Conservation (phyloP, 2,113 vertebrate species). For the Microcebus jonahi region DNA sequence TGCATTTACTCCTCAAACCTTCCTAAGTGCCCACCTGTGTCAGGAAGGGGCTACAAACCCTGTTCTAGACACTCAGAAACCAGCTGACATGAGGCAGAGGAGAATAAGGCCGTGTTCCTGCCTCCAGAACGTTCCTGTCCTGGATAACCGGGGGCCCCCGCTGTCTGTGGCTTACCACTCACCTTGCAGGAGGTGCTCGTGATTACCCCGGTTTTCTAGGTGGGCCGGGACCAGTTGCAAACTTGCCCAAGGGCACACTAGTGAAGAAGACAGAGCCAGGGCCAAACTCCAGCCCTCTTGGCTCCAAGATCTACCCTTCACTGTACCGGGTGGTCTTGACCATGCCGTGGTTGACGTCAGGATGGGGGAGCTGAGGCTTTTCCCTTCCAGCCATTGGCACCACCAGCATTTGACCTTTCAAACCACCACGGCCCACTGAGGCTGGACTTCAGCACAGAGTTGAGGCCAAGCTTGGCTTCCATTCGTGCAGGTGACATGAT, state of each 20-base stretch:
- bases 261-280: neutral
- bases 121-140: fast-evolving
- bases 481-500: neutral
- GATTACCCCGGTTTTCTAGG: neutral
- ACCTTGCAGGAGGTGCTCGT: no score
- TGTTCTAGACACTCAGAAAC: neutral
- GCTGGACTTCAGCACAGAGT: neutral
- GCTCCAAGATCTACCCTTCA: neutral
- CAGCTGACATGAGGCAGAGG: fast-evolving
- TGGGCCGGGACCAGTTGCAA: neutral
- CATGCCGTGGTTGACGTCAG: neutral
- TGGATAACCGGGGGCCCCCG: fast-evolving
- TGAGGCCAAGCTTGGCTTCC: neutral
- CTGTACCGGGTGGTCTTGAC: fast-evolving
- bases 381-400: neutral
- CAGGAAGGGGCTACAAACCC: neutral
- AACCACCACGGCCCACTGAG: fast-evolving
- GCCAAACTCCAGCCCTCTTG: neutral
- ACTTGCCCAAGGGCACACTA: neutral
- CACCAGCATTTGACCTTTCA: neutral
- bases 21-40: neutral
- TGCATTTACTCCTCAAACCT: neutral
- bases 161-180: neutral
- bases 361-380: fast-evolving
- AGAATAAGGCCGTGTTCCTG: neutral